Conservation (phyloP, 2,797 vertebrate genomes). For the Hybognathus amarus region DNA sequence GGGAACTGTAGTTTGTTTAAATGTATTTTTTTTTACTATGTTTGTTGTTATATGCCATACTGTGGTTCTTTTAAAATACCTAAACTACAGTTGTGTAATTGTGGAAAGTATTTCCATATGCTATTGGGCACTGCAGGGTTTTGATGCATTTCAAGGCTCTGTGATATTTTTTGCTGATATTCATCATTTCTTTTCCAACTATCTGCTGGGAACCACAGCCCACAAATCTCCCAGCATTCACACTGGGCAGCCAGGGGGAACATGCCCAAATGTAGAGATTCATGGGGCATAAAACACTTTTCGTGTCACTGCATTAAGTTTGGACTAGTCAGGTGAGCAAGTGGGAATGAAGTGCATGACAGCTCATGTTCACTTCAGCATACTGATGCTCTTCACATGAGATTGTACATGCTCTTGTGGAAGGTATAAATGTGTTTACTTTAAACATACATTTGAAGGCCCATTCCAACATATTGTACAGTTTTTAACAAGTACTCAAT, state of each 20-base stretch:
- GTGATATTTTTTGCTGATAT: constrained; percentile 63
- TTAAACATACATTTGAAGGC: background rate
- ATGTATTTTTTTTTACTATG: background rate
- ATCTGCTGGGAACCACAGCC: constrained; percentile 61
- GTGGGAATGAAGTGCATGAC: background rate
- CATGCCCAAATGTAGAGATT: constrained; percentile 68
- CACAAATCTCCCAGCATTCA: constrained; percentile 66
- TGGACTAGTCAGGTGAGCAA: constrained; percentile 9
- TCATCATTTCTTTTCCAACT: constrained; percentile 64
- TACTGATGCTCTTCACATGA: background rate
- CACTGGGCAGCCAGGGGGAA: constrained; percentile 53
- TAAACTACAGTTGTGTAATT: background rate
- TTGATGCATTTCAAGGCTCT: constrained; percentile 64
- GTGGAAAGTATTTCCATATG: constrained; percentile 25
- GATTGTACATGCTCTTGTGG: background rate
- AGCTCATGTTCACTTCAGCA: constrained; percentile 16
- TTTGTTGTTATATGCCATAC: background rate
- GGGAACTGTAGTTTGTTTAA: background rate
- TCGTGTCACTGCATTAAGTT: constrained; percentile 42
- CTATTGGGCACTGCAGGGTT: constrained; percentile 39
- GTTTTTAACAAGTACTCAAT: background rate
- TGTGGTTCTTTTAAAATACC: background rate
- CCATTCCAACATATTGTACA: background rate
- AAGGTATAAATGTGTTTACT: background rate
- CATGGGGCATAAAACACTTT: constrained; percentile 62